These are phyloP conservation scores for Hypsopygia costalis DNA, from an alignment of 2,888 invertebrate genomes.

Conservation along the genomic window DNA sequence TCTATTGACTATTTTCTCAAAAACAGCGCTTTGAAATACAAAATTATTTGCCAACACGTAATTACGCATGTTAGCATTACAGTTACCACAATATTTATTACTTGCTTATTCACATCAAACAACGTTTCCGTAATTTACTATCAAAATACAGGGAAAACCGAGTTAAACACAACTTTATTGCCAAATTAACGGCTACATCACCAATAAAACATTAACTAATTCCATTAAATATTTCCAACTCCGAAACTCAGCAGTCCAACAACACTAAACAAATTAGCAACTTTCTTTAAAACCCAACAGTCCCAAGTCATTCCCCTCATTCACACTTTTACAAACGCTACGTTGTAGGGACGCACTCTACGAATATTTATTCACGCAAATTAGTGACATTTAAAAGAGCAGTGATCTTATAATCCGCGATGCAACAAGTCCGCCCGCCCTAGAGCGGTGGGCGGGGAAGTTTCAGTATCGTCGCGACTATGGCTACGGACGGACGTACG, in stretches of 20 bases:
- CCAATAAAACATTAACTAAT: conserved; percentile 1
- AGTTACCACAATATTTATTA: too few relatives aligned
- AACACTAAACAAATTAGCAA: not conserved
- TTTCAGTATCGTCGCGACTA: conserved; percentile 74
- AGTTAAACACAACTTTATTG: too few relatives aligned
- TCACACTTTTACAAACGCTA: not conserved
- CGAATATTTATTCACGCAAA: conserved; percentile 34
- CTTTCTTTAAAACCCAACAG: not conserved
- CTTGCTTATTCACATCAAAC: too few relatives aligned
- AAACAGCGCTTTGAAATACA: too few relatives aligned
- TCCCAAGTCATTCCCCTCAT: not conserved
- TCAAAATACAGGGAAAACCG: too few relatives aligned
- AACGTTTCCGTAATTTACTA: too few relatives aligned
- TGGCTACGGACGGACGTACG: conserved; percentile 83
- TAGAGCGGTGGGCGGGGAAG: conserved; percentile 31
- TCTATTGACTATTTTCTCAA: too few relatives aligned
- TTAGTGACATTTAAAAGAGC: conserved; percentile 57
- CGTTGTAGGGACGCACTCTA: conserved; percentile 14
- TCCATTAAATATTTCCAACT: not conserved
- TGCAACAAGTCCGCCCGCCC: conserved; percentile 65
- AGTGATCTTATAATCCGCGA: conserved; percentile 48
- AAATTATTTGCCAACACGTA: too few relatives aligned
- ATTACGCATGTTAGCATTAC: too few relatives aligned
- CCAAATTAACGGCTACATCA: not conserved
- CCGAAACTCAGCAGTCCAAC: not conserved